These are phyloP conservation scores for Drosophila multiciliata DNA, from an alignment of 2,888 invertebrate genomes.

Conservation along the genomic window DNA sequence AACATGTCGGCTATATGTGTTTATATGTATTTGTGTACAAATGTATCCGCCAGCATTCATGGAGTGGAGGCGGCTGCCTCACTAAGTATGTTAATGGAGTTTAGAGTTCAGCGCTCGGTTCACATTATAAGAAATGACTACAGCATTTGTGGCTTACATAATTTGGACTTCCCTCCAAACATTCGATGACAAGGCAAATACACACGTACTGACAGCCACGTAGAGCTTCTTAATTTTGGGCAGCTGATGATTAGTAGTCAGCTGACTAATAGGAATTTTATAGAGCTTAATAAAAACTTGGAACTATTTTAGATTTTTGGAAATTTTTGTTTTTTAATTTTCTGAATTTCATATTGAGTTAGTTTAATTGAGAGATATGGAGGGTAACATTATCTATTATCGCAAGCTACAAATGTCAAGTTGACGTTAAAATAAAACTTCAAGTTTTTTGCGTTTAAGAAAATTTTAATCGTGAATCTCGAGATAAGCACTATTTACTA, in stretches of 20 bases:
- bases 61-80: constrained; percentile 58
- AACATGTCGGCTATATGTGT: not conserved
- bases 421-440: not conserved
- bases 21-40: not conserved
- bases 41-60: constrained; percentile 62
- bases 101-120: constrained; percentile 44
- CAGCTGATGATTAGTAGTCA: not conserved
- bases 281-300: not conserved
- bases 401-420: no score
- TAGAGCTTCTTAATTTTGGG: not conserved
- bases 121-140: constrained; percentile 33
- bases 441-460: not conserved
- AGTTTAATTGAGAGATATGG: no score
- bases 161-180: constrained; percentile 11
- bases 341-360: not conserved
- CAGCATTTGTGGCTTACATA: constrained; percentile 18
- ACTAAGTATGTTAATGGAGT: constrained; percentile 55
- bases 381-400: not conserved
- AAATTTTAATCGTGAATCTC: no score
- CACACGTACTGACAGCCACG: not conserved
- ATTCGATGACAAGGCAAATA: constrained; percentile 20
- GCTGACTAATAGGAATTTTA: not conserved
- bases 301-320: not conserved
- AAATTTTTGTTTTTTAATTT: no score
- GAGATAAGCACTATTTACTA: not conserved